Base-by-base conservation (phyloP, 2,113 vertebrate species). In the Cichladusa arquata region DNA sequence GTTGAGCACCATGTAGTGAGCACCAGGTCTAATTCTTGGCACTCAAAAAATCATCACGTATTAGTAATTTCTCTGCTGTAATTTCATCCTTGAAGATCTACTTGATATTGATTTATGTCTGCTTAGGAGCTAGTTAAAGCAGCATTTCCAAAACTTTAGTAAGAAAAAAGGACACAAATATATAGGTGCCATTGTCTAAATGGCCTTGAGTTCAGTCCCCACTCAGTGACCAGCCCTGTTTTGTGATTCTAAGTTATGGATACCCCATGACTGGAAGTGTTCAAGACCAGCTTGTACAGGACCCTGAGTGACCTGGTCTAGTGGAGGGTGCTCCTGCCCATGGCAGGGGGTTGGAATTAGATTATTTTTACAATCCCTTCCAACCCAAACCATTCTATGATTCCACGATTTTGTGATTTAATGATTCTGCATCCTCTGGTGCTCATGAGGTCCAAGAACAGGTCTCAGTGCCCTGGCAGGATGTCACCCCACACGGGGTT, bases 191-290 rank as follows among this genome's bases (percentile, higher is more conserved):
- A 23, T 24, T 60, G 20, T 13, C 6, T 45, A 29, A 6, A 2
- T 24, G 62, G 8, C 19, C 16, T 16, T 6, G 3, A 36, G 31
- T 78, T 66, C 54, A 48, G 12, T 22, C 7, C 9, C 6, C 3
- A 2, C 12, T 62, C 29, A 14, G 9, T 0, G 0, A 5, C 3
- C 14, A 38, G 5, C 2, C 14, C 16, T 40, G 9, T 57, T 2
- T 3, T 5, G 2, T 58, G 28, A 44, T 48, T 11, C 22, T 26
- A 22, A 54, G 3, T 2, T 61, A 29, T 34, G n/a, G 45, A 25
- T 34, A 15, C 2, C 6, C n/a, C 24, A 34, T 22, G 16, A 14
- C 9, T 54, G 40, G 25, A 42, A 28, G 9, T 11, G 31, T 26
- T 76, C 62, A 48, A 34, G 47, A 11, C 17, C n/a, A 61, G 20